Conservation (phyloP, 2,888 invertebrate species). For the Hipparchia sbordonii region DNA sequence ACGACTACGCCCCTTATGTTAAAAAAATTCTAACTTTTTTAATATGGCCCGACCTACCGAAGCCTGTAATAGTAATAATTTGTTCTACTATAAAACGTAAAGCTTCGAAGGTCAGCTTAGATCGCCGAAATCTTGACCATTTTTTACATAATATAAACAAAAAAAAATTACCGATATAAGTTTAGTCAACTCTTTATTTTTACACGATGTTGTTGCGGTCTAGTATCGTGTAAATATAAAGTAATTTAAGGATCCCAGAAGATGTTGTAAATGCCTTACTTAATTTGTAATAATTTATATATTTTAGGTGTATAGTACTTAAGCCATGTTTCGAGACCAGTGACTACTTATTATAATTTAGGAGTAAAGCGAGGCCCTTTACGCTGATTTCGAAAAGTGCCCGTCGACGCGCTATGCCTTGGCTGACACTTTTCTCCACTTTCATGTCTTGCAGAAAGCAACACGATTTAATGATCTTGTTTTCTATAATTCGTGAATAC, state of each 20-base stretch:
- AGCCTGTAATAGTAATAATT: conserved; percentile 48
- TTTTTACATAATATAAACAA: conserved; percentile 65
- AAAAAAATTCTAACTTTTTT: conserved; percentile 62
- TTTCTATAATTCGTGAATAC: conserved; percentile 71
- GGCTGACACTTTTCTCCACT: conserved; percentile 68
- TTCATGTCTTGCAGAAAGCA: conserved; percentile 75
- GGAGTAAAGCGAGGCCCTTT: conserved; percentile 70
- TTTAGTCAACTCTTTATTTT: conserved; percentile 80
- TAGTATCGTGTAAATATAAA: conserved; percentile 79
- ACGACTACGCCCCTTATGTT: conserved; percentile 72
- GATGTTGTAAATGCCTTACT: conserved; percentile 83
- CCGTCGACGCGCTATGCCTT: conserved; percentile 65
- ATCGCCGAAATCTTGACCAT: conserved; percentile 83
- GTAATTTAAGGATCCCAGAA: conserved; percentile 79
- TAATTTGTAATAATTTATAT: conserved; percentile 84
- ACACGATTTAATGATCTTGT: conserved; percentile 61
- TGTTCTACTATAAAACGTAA: conserved; percentile 42
- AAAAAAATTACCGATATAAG: conserved; percentile 78
- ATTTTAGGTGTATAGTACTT: conserved; percentile 83
- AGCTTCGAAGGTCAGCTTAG: conserved; percentile 72
- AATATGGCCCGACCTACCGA: conserved; percentile 67
- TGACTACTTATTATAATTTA: conserved; percentile 79
- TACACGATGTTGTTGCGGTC: conserved; percentile 75
- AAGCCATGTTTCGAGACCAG: conserved; percentile 83
- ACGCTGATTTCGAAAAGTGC: conserved; percentile 63